A percentile compares a stretch with the other conserved stretches of the same genome.
phyloP scores from a whole-genome alignment of 2,797 vertebrate species.

The Scolopax rusticola region DNA sequence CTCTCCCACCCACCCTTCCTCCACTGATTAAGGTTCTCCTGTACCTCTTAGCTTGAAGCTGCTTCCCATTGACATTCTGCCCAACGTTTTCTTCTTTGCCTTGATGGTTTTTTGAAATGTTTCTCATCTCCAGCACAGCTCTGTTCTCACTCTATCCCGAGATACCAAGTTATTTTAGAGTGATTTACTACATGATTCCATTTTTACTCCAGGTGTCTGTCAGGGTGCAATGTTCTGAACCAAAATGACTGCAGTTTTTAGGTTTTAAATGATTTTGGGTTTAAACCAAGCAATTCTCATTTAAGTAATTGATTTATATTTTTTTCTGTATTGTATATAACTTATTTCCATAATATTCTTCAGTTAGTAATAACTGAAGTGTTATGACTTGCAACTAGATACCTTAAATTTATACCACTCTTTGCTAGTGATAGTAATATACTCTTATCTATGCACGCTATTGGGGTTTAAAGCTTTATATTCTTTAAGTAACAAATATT shows the following conservation, averaged over 20 bases:
- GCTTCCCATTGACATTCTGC: not conserved
- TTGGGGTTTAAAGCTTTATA: conserved; percentile 24
- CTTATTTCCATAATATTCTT: conserved; percentile 3
- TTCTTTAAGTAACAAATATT: not conserved
- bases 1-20: not conserved
- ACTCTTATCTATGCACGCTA: not conserved
- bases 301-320: conserved; percentile 1
- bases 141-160: not conserved
- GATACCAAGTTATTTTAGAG: not conserved
- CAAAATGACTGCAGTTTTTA: not conserved
- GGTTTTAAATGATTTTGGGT: conserved; percentile 11
- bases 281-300: not conserved
- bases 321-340: not conserved
- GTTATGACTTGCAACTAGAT: conserved; percentile 17
- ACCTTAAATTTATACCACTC: not conserved
- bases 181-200: not conserved
- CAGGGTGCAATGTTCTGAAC: not conserved
- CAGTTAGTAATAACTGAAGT: conserved; percentile 19
- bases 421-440: not conserved
- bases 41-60: not conserved
- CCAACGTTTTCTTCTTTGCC: not conserved
- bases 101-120: not conserved
- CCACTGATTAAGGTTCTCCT: not conserved
- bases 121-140: not conserved
- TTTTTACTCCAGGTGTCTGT: not conserved